Evolutionary conservation across 1,140 invertebrate genomes (phyloP).

Genomic region (Drosophila simulans): DNA sequence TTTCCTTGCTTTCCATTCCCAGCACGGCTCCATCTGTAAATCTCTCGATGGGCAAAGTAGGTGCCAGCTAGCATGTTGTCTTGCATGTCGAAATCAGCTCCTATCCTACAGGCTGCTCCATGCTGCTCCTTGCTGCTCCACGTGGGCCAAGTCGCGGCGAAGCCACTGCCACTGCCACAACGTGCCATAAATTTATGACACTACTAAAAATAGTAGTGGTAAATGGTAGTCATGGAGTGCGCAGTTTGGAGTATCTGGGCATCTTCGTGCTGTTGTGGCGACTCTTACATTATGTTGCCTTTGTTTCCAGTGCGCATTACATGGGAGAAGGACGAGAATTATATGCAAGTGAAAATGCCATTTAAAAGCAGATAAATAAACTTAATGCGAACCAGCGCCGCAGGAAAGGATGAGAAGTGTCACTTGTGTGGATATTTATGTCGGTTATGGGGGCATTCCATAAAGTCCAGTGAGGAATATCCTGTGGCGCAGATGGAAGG

Average conservation of each 20-base stretch:
- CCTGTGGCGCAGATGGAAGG: constrained; percentile 25
- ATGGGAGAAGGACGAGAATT: constrained; percentile 68
- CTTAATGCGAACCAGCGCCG: constrained; percentile 67
- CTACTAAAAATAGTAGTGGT: constrained; percentile 76
- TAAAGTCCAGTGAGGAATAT: constrained; percentile 3
- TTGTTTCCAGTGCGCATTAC: constrained; percentile 79
- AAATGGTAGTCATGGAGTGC: constrained; percentile 53
- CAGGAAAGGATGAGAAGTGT: constrained; percentile 35
- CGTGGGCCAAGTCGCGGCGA: constrained; percentile 9
- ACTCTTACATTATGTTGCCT: constrained; percentile 78
- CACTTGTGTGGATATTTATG: constrained; percentile 44
- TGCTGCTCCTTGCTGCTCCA: constrained; percentile 12
- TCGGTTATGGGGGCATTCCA: neutral
- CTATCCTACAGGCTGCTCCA: neutral
- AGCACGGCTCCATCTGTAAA: constrained; percentile 41
- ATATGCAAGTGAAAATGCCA: constrained; percentile 77
- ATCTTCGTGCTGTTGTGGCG: constrained; percentile 52
- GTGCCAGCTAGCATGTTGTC: constrained; percentile 77
- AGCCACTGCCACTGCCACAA: constrained; percentile 46
- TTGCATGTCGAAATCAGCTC: constrained; percentile 38
- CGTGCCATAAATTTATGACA: constrained; percentile 82
- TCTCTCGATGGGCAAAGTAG: constrained; percentile 54
- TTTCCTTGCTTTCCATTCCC: constrained; percentile 1
- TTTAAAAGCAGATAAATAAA: constrained; percentile 81
- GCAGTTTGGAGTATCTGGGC: constrained; percentile 20